These are phyloP conservation scores for Brachyopa scutellaris DNA, from an alignment of 2,888 invertebrate species.

Conservation along the genomic window DNA sequence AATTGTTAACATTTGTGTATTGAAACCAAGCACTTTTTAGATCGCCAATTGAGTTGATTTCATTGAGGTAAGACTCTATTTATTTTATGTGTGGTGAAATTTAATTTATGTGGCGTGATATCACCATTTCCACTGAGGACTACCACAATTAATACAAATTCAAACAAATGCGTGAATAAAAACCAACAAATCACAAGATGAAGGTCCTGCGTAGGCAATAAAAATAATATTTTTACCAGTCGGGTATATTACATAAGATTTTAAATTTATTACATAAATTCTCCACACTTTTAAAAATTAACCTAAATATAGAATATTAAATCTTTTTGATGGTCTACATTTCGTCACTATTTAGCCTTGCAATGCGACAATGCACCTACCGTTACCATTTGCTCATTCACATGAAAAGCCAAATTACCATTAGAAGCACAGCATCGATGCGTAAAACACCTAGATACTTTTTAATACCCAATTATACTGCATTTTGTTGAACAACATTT, in stretches of 20 bases:
- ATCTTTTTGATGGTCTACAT: constrained; percentile 2
- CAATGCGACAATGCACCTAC: neutral
- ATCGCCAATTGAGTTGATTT: no score
- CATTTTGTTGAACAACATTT: neutral
- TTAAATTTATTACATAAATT: constrained; percentile 16
- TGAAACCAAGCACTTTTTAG: no score
- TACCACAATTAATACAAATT: no score
- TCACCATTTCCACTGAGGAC: no score
- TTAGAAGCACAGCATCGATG: neutral
- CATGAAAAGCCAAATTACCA: neutral
- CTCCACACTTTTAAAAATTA: constrained; percentile 1
- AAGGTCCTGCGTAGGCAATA: constrained; percentile 15
- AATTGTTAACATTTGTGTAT: no score
- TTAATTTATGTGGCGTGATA: no score
- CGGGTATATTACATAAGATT: constrained; percentile 16
- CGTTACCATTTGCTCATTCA: neutral
- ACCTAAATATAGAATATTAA: constrained; percentile 14
- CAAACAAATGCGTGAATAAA: no score
- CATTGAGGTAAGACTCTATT: no score
- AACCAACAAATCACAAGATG: no score
- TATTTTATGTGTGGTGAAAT: no score
- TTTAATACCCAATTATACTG: neutral
- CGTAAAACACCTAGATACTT: neutral
- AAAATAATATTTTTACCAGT: constrained; percentile 23
- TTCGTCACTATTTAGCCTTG: constrained; percentile 7